These are phyloP conservation scores for Abrostola triplasia DNA, from an alignment of 2,888 invertebrate species.

Conservation along the genomic window DNA sequence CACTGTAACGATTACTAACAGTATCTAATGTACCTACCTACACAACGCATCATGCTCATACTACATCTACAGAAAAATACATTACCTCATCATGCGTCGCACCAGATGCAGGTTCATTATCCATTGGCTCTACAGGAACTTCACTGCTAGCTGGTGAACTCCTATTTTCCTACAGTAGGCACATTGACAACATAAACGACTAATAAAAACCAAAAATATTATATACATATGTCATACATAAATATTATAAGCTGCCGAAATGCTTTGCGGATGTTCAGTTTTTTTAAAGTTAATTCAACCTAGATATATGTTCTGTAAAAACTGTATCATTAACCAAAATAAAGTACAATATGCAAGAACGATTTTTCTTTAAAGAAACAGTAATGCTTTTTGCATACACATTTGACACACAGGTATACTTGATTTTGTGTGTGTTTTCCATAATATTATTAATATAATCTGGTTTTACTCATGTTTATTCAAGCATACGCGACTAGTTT, in stretches of 20 bases:
- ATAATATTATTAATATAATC: too few species aligned
- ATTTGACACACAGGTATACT: too few species aligned
- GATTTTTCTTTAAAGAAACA: too few species aligned
- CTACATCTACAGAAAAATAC: constrained; percentile 36
- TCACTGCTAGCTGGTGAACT: constrained; percentile 64
- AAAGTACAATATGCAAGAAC: too few species aligned
- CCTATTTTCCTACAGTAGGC: constrained; percentile 70
- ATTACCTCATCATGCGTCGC: constrained; percentile 69
- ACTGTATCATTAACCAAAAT: too few species aligned
- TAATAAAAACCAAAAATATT: constrained; percentile 45
- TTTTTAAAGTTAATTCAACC: too few species aligned
- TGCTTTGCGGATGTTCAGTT: constrained; percentile 19
- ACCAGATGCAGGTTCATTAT: constrained; percentile 59
- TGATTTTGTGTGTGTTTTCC: too few species aligned
- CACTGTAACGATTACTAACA: neutral
- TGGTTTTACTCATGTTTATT: too few species aligned
- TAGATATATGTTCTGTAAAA: too few species aligned
- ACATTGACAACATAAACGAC: constrained; percentile 68
- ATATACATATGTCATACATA: constrained; percentile 36
- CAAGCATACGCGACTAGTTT: too few species aligned
- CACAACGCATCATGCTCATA: constrained; percentile 19
- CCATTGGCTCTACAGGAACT: constrained; percentile 62
- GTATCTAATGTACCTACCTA: neutral
- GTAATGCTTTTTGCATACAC: too few species aligned
- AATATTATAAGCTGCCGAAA: constrained; percentile 10